Evolutionary conservation across 2,888 invertebrate species (phyloP).

Genomic region (Tubulanus polymorphus): DNA sequence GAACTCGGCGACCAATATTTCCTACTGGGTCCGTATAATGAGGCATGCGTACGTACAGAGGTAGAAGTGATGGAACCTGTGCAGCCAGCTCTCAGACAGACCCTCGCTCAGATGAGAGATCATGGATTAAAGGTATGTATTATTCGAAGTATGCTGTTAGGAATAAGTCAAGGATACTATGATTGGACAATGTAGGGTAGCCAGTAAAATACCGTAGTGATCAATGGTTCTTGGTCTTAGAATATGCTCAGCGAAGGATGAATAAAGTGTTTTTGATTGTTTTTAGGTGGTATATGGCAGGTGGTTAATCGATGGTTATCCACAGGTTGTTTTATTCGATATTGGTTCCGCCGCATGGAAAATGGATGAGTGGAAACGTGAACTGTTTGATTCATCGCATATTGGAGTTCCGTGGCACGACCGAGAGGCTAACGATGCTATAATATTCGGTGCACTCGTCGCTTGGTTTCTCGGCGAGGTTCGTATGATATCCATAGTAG

Average conservation of each 20-base stretch:
- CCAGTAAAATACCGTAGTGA: no score
- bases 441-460: constrained; percentile 92
- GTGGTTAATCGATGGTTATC: constrained; percentile 99
- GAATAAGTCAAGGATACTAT: no score
- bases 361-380: constrained; percentile 88
- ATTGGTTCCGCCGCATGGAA: constrained; percentile 95
- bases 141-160: background rate
- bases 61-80: constrained; percentile 82
- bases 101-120: constrained; percentile 58
- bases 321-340: constrained; percentile 95
- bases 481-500: no score
- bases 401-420: constrained; percentile 94
- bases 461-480: constrained; percentile 88
- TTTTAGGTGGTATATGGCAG: constrained; percentile 84
- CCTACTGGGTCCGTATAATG: constrained; percentile 91
- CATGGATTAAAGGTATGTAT: constrained; percentile 78
- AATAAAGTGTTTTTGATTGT: constrained; percentile 5
- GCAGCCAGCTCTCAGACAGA: constrained; percentile 58
- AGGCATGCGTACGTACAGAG: constrained; percentile 86
- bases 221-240: no score
- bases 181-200: no score
- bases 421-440: constrained; percentile 92
- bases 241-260: no score
- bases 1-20: constrained; percentile 98
- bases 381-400: constrained; percentile 78